Conservation (phyloP, 1,140 invertebrate genomes). For the Euura saliciscinereae region DNA sequence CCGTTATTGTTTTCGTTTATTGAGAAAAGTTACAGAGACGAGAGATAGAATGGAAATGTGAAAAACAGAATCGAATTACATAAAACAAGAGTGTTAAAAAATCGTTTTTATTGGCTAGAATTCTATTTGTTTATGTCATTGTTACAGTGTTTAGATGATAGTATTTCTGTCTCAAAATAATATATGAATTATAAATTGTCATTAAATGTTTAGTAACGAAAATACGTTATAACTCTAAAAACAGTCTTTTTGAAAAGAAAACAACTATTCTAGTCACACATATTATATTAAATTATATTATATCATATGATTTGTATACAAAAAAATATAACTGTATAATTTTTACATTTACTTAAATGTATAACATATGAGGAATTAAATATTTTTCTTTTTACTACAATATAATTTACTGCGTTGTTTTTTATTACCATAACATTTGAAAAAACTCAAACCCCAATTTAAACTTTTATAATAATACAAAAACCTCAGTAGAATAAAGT, state of each 20-base stretch:
- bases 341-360: no score
- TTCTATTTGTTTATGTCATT: neutral
- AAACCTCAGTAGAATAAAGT: no score
- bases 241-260: neutral
- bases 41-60: no score
- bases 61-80: no score
- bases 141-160: neutral
- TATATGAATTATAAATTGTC: neutral
- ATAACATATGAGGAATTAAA: neutral
- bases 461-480: no score
- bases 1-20: no score
- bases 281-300: neutral
- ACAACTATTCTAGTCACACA: neutral
- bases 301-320: neutral
- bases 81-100: neutral
- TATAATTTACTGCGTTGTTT: neutral
- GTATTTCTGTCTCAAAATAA: neutral
- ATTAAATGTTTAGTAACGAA: constrained; percentile 1
- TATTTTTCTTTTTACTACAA: neutral
- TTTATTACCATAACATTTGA: no score
- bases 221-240: neutral
- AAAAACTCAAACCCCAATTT: no score
- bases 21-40: neutral
- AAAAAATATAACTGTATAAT: neutral
- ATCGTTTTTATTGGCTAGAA: neutral